Conservation (phyloP, 2,113 vertebrate genomes). For the Hemiprocne comata region DNA sequence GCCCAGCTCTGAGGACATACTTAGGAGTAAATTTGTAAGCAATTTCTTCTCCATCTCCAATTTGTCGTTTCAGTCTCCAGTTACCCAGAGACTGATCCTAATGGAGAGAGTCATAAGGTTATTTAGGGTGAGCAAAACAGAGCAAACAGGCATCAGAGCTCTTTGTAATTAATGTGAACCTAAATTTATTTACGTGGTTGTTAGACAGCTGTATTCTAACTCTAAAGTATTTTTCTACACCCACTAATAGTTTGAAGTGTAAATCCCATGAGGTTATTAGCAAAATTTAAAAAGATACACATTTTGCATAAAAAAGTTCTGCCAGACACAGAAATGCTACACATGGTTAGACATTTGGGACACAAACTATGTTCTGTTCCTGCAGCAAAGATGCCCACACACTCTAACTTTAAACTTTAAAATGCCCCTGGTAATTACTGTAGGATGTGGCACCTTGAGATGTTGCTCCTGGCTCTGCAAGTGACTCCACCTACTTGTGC, state of each 20-base stretch:
- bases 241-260: neutral
- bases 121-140: neutral
- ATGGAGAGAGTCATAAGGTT: neutral
- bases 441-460: neutral
- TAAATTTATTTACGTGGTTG: neutral
- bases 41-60: conserved; percentile 85
- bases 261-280: neutral
- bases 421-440: neutral
- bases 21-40: conserved; percentile 96
- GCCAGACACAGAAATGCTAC: neutral
- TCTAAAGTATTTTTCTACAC: neutral
- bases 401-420: neutral
- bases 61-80: conserved; percentile 91
- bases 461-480: neutral
- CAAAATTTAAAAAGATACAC: neutral
- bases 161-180: neutral
- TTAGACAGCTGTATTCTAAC: neutral
- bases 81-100: conserved; percentile 95
- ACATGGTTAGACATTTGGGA: neutral
- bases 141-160: neutral
- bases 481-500: neutral
- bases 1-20: conserved; percentile 91
- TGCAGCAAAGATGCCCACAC: neutral
- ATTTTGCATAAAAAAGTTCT: neutral
- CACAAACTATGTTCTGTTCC: neutral